Percentiles rank a stretch among this genome's conserved stretches.
phyloP scores from a whole-genome alignment of 2,113 vertebrate species.

The Rhineura floridana region DNA sequence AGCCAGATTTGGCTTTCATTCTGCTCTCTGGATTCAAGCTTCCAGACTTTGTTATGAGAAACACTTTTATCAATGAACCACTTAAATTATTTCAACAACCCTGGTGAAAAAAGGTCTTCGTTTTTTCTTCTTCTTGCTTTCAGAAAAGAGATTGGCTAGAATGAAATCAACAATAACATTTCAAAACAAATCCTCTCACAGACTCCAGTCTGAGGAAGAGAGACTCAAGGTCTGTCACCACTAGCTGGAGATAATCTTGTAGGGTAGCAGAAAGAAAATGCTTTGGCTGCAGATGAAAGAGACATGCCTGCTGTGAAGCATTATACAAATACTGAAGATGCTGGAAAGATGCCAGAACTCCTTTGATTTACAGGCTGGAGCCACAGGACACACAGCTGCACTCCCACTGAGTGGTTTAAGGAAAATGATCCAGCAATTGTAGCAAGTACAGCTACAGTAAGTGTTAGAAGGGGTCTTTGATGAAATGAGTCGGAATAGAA shows the following conservation, averaged over 20 bases:
- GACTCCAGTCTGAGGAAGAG: conserved; percentile 61
- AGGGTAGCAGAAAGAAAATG: conserved; percentile 43
- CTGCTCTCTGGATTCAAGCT: too few relatives aligned
- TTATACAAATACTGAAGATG: conserved; percentile 24
- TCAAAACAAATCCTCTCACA: conserved; percentile 58
- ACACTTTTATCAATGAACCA: background rate
- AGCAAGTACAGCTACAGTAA: conserved; percentile 16
- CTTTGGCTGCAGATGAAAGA: conserved; percentile 55
- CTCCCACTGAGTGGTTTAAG: conserved; percentile 30
- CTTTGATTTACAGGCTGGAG: conserved; percentile 32
- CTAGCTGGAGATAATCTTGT: conserved; percentile 52
- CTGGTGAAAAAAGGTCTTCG: background rate
- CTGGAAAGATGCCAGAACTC: conserved; percentile 56
- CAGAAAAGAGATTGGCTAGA: conserved; percentile 12
- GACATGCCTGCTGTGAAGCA: conserved; percentile 27
- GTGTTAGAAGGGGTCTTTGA: conserved; percentile 40
- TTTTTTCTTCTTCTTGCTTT: conserved; percentile 12
- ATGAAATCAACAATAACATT: conserved; percentile 25
- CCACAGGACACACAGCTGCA: conserved; percentile 10
- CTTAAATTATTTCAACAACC: background rate
- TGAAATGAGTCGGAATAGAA: conserved; percentile 45
- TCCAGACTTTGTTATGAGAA: background rate
- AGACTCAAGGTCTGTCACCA: conserved; percentile 30
- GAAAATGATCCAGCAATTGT: background rate
- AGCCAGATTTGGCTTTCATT: background rate